Percentiles rank a stretch among this genome's conserved stretches.
phyloP scores from a whole-genome alignment of 2,888 invertebrate species.

The Ceraclea dissimilis region DNA sequence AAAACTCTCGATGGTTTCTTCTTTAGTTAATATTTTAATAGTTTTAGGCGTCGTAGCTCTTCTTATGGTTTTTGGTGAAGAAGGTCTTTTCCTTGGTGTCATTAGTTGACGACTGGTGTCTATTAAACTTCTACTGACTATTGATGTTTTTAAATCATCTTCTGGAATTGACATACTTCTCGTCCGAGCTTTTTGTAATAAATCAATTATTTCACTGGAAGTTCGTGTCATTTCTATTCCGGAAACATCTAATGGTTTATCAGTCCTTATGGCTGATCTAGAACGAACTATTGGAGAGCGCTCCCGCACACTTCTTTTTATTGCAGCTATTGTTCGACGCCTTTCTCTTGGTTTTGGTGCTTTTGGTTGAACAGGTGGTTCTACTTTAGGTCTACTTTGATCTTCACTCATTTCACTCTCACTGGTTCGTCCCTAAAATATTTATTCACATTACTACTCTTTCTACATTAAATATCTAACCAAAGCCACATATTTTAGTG shows the following conservation, averaged over 20 bases:
- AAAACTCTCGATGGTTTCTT: constrained; percentile 48
- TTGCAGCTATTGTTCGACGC: constrained; percentile 33
- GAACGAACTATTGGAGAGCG: constrained; percentile 48
- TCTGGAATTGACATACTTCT: constrained; percentile 47
- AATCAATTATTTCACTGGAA: constrained; percentile 42
- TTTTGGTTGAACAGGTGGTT: constrained; percentile 31
- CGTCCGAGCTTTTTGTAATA: constrained; percentile 44
- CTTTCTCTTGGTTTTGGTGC: constrained; percentile 34
- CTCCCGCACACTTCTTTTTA: constrained; percentile 24
- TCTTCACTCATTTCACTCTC: constrained; percentile 53
- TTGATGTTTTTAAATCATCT: constrained; percentile 40
- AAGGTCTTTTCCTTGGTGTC: constrained; percentile 47
- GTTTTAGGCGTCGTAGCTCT: constrained; percentile 49
- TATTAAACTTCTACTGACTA: constrained; percentile 36
- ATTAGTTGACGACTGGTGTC: constrained; percentile 44
- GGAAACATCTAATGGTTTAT: constrained; percentile 38
- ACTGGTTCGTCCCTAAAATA: constrained; percentile 45
- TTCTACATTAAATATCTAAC: neutral
- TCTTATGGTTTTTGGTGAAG: constrained; percentile 33
- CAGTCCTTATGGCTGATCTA: constrained; percentile 48
- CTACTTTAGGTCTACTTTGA: constrained; percentile 35
- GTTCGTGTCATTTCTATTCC: constrained; percentile 44
- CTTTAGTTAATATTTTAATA: constrained; percentile 45
- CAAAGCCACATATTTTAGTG: constrained; percentile 10
- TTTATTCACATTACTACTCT: constrained; percentile 5